A percentile compares a stretch with the other conserved stretches of the same genome.
Conservation (phyloP, 1,140 invertebrate genomes). For the Gryon sp. region DNA sequence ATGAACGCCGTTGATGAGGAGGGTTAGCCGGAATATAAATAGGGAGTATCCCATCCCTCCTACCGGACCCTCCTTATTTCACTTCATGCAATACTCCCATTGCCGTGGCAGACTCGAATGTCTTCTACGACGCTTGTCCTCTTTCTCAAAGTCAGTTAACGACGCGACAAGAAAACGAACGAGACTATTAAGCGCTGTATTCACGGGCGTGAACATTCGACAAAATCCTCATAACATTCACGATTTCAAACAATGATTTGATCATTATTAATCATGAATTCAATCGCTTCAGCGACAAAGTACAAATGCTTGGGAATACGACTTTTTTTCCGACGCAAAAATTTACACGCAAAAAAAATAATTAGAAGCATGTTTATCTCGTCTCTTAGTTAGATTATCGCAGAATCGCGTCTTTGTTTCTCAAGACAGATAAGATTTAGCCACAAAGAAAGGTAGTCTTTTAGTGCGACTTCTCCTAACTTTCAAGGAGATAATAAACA, state of each 20-base stretch:
- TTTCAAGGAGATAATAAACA: slow-evolving; percentile 75
- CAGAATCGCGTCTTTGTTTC: slow-evolving; percentile 72
- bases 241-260: no score
- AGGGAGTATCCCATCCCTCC: slow-evolving; percentile 70
- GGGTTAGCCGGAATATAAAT: slow-evolving; percentile 80
- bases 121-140: slow-evolving; percentile 39
- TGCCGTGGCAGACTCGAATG: slow-evolving; percentile 55
- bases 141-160: slow-evolving; percentile 62
- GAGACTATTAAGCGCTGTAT: slow-evolving; percentile 56
- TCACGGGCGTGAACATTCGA: slow-evolving; percentile 67
- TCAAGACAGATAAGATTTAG: slow-evolving; percentile 55
- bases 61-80: slow-evolving; percentile 52
- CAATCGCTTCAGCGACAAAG: no score
- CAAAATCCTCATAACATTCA: slow-evolving; percentile 56
- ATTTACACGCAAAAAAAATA: slow-evolving; percentile 7
- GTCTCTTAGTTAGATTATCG: slow-evolving; percentile 21
- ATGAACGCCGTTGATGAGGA: slow-evolving; percentile 80
- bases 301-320: no score
- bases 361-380: slow-evolving; percentile 37
- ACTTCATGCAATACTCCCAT: slow-evolving; percentile 44
- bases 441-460: slow-evolving; percentile 64
- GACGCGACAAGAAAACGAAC: slow-evolving; percentile 67
- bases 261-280: no score
- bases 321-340: neutral
- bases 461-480: slow-evolving; percentile 36